Percentiles rank a stretch among this genome's conserved stretches.
Evolutionary conservation across 2,797 vertebrate species (phyloP).

Genomic region (Eospalax fontanierii): DNA sequence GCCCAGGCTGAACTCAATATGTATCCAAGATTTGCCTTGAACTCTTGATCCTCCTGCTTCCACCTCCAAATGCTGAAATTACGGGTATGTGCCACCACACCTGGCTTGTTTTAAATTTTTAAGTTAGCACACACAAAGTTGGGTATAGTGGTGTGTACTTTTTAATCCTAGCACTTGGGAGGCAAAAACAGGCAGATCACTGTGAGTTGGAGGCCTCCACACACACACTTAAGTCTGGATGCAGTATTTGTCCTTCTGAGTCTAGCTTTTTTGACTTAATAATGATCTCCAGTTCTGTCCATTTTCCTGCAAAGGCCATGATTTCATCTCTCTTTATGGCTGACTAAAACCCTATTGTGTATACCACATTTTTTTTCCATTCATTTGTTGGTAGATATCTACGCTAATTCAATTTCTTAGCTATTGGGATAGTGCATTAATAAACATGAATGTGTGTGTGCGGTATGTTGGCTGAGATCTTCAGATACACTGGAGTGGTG

Average conservation of each 20-base stretch:
- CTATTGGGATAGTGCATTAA: no score
- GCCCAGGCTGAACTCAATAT: no score
- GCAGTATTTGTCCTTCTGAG: neutral
- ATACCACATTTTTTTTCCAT: neutral
- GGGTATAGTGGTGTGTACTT: no score
- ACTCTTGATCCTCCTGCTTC: neutral
- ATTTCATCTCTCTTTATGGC: neutral
- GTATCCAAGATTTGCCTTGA: no score
- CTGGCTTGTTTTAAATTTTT: neutral
- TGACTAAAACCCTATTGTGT: neutral
- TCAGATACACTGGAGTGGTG: no score
- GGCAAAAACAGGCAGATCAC: no score
- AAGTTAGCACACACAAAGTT: neutral
- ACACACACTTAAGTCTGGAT: neutral
- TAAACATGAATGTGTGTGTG: no score
- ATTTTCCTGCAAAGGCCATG: neutral
- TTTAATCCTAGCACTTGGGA: no score
- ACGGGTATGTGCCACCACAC: neutral
- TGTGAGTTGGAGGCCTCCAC: no score
- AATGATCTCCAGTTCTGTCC: neutral
- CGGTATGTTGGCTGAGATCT: no score
- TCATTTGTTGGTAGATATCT: no score
- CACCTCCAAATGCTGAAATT: neutral
- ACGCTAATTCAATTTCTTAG: no score
- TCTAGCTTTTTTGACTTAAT: neutral